phyloP scores from a whole-genome alignment of 1,140 invertebrate species.

The Goniozus legneri region DNA sequence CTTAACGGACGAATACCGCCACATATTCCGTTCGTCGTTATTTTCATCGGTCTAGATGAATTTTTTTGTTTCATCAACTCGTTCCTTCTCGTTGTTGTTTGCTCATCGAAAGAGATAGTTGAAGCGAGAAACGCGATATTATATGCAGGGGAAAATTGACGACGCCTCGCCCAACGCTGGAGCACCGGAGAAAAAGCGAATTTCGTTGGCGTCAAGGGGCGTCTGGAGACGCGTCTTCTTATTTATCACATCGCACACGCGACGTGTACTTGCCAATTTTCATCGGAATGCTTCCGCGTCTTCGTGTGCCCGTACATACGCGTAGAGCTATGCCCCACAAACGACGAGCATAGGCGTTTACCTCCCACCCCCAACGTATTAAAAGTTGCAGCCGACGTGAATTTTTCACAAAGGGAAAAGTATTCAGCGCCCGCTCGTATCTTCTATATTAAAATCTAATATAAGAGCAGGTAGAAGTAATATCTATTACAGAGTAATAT shows the following conservation, averaged over 20 bases:
- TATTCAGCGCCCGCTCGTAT: conserved; percentile 28
- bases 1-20: too few species aligned
- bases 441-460: conserved; percentile 38
- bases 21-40: too few species aligned
- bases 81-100: too few species aligned
- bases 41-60: too few species aligned
- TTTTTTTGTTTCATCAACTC: too few species aligned
- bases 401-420: conserved; percentile 36
- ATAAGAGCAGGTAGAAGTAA: conserved; percentile 32
- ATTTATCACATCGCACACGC: background rate
- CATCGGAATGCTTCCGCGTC: conserved; percentile 1
- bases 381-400: conserved; percentile 33
- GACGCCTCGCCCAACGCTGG: too few species aligned
- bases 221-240: too few species aligned
- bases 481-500: conserved; percentile 38
- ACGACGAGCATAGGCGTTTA: conserved; percentile 20
- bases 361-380: conserved; percentile 31
- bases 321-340: conserved; percentile 18
- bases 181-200: too few species aligned
- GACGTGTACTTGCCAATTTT: background rate
- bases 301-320: conserved; percentile 18
- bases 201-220: too few species aligned
- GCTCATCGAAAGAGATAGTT: too few species aligned
- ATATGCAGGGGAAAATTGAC: too few species aligned
- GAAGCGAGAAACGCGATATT: too few species aligned